These are phyloP conservation scores for Leptogaster cylindrica DNA, from an alignment of 2,888 invertebrate species.

Conservation along the genomic window DNA sequence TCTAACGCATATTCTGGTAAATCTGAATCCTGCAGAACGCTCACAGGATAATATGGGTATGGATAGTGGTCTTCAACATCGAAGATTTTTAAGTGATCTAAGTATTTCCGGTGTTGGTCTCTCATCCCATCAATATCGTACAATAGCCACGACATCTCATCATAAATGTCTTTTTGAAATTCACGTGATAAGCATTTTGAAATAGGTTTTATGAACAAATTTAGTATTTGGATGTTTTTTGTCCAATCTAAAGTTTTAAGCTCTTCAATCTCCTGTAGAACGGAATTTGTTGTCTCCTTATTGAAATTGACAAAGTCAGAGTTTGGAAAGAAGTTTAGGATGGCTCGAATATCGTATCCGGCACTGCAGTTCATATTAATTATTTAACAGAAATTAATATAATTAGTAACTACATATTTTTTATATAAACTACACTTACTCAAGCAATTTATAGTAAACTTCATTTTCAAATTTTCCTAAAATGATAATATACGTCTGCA, in stretches of 20 bases:
- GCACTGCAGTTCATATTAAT: not conserved
- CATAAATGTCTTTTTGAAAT: conserved; percentile 17
- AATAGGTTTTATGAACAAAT: not conserved
- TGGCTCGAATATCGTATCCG: not conserved
- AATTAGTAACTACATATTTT: not conserved
- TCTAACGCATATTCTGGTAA: conserved; percentile 23
- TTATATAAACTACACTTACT: conserved; percentile 13
- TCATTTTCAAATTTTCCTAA: conserved; percentile 32
- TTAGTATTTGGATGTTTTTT: not conserved
- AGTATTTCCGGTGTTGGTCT: conserved; percentile 27
- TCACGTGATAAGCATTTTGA: conserved; percentile 9
- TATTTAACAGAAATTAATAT: not conserved
- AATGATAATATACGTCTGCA: conserved; percentile 28
- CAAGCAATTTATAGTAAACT: conserved; percentile 4
- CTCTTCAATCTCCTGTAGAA: not conserved
- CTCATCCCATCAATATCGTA: conserved; percentile 34
- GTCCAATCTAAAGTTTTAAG: not conserved
- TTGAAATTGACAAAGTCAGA: not conserved
- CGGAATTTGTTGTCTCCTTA: not conserved
- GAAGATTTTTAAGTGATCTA: conserved; percentile 17
- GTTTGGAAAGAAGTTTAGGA: not conserved
- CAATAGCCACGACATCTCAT: conserved; percentile 34
- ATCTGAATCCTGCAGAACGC: not conserved
- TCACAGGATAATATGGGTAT: not conserved
- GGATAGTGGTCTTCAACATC: not conserved